Conservation (phyloP, 2,113 vertebrate genomes). For the Pungitius pungitius region DNA sequence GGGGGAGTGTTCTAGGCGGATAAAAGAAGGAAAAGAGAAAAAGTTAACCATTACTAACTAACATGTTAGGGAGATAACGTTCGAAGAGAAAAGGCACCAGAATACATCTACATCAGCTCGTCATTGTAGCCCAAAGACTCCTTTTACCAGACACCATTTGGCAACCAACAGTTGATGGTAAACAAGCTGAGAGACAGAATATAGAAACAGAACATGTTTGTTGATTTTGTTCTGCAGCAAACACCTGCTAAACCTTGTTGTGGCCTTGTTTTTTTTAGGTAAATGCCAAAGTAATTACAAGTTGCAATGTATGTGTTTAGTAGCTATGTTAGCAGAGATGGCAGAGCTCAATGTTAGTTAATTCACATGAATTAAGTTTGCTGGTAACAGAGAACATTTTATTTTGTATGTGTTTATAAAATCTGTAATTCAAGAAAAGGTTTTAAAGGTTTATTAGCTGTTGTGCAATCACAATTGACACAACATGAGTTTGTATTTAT, state of each 20-base stretch:
- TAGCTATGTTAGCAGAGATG: not conserved
- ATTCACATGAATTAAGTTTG: not conserved
- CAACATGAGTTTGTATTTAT: not conserved
- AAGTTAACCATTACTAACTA: not conserved
- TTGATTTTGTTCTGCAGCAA: not conserved
- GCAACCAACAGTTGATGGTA: conserved; percentile 18
- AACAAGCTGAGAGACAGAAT: not conserved
- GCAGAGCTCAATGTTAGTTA: not conserved
- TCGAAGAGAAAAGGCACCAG: not conserved
- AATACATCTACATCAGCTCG: not conserved
- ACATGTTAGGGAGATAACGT: not conserved
- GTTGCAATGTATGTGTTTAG: not conserved
- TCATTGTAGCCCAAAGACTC: conserved; percentile 26
- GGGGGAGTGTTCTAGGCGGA: not conserved
- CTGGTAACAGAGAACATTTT: not conserved
- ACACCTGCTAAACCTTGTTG: conserved; percentile 2
- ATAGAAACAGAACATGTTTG: conserved; percentile 3
- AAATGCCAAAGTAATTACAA: not conserved
- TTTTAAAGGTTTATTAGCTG: not conserved
- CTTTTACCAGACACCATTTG: conserved; percentile 35
- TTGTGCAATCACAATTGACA: not conserved
- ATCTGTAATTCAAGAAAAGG: too few species aligned
- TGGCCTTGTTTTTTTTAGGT: not conserved
- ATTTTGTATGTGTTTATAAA: not conserved
- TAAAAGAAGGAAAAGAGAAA: not conserved